Conservation (phyloP, 2,113 vertebrate genomes). For the Pelecanoides urinatrix region DNA sequence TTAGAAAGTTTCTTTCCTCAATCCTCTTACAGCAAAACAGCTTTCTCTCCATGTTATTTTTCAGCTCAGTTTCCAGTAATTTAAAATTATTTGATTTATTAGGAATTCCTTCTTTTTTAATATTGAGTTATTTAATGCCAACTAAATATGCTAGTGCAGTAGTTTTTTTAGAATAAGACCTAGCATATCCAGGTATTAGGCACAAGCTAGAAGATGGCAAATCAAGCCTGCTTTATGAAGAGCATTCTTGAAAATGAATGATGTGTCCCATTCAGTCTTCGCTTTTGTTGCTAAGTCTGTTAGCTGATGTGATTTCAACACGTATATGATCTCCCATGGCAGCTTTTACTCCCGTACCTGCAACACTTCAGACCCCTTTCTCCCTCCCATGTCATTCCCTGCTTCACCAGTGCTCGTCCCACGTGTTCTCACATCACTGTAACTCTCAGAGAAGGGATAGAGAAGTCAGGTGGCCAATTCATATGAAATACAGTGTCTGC, state of each 20-base stretch:
- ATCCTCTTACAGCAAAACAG: not conserved
- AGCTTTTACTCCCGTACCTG: not conserved
- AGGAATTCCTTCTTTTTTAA: not conserved
- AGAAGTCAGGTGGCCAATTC: not conserved
- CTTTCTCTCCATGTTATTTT: not conserved
- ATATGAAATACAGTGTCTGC: not conserved
- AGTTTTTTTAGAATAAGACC: not conserved
- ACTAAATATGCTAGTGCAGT: not conserved
- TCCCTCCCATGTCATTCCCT: not conserved
- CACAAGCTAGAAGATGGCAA: not conserved
- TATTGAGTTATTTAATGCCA: not conserved
- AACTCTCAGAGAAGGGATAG: not conserved
- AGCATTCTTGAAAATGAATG: not conserved
- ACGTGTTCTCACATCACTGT: not conserved
- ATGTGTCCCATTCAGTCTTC: not conserved
- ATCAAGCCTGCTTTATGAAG: not conserved
- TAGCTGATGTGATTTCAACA: not conserved
- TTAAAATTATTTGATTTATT: not conserved
- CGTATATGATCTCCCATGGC: not conserved
- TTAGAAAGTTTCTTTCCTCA: not conserved
- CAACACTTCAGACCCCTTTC: not conserved
- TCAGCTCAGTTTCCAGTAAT: not conserved
- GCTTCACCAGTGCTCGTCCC: not conserved
- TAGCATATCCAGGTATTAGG: not conserved
- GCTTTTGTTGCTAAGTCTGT: not conserved